Evolutionary conservation across 1,140 invertebrate genomes (phyloP), one percentile per base, ranked within the genome.

Genomic region (Brachionus angularis): DNA sequence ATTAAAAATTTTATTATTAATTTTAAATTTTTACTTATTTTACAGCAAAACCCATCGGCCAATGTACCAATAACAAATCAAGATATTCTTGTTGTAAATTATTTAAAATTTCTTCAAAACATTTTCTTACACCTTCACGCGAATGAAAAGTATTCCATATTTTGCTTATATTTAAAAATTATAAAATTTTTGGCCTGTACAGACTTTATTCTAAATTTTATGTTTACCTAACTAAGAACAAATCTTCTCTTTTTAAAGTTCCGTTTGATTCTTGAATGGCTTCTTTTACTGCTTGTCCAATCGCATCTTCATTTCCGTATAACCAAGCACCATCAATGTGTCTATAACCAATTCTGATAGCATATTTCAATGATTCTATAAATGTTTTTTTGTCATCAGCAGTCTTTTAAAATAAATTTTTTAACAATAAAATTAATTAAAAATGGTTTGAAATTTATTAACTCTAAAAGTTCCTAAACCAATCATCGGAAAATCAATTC

Each of bases 41-140:
- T 76, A 74, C 44, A 73, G 69, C 39, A 79, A 53, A 23, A 25
- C 61, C 49, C 75, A 75, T 73, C 21, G 81, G 81, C 76, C 79
- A 81, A 73, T 83, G 81, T 16, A 80, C 61, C 73, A 79, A 75
- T 53, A 76, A 80, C 5, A 78, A 55, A 73, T 79, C 78, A 73
- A 71, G 23, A 74, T 82, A 82, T 50, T 81, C 78, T 29, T 75
- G 74, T 34, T 74, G 75, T n/a, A 82, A 72, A 61, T 78, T 71
- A 5, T 76, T 70, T 49, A 80, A 74, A 7, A 80, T 81, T 16
- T 75, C 76, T 18, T 72, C 44, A 71, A 77, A 78, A 18, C 80
- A 78, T 27, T 34, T n/a, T 34, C 46, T 50, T 8, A 47, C 67
- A 25, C 5, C 34, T 18, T 52, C 49, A 7, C 46, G 67, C 3